Base-by-base conservation (phyloP, 2,888 invertebrate species). In the Erebia aethiops region DNA sequence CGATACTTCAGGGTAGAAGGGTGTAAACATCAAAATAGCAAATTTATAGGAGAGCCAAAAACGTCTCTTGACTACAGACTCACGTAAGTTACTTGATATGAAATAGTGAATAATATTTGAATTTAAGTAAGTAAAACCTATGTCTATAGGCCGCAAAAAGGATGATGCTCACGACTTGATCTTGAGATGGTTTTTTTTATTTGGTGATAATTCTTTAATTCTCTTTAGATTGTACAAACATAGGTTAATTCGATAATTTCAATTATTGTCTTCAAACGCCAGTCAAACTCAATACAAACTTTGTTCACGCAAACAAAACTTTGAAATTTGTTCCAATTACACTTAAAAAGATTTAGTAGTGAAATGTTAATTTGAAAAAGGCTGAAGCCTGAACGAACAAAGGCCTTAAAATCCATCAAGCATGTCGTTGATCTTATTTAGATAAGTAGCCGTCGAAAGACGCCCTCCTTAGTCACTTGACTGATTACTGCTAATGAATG, bases 401-500 rank as follows among this genome's bases (percentile, higher is more conserved):
- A 86, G 88, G 89, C 87, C 86, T 87, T 85, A 82, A 86, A 89
- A 90, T 91, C 90, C 89, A 90, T 91, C 90, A 91, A 89, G 90
- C 86, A 86, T 83, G 87, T 83, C 87, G 78, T 84, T 85, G 91
- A 91, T 91, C 90, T 90, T 91, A 91, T 91, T 91, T 89, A 91
- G 91, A 91, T 91, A 91, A 91, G 91, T 87, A 84, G 85, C 84
- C 84, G 86, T 81, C 84, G 89, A 89, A 89, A 86, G 86, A 82
- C 78, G 81, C 85, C 88, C 86, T 86, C 89, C 89, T 90, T 88
- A 86, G 84, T 82, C 85, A 77, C 87, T 86, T 91, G 91, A 91
- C 90, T 88, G 91, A 91, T 91, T 89, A 84, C 86, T 84, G 82
- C 87, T 91, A 91, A 91, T 90, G 87, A 91, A 87, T 89, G 90